Base-by-base conservation (phyloP, 2,888 invertebrate species). In the Papilio demoleus region DNA sequence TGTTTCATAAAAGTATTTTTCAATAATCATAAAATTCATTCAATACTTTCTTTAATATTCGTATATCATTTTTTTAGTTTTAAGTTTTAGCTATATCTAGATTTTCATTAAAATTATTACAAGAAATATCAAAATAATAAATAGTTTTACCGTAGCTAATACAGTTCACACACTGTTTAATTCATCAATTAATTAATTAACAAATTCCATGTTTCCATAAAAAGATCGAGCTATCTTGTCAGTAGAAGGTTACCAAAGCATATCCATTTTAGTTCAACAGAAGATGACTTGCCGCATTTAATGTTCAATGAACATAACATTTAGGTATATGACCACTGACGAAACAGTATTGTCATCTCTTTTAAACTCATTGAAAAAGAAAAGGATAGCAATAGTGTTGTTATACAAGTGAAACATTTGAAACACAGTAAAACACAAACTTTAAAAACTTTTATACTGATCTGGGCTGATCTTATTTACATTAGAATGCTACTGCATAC, bases 201-300 rank as follows among this genome's bases (percentile, higher is more conserved):
- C n/a, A 59, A 63, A 68, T 58, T 45, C 34, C 56, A 38, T 11
- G 22, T 34, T 58, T 34, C 36, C 58, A 19, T 58, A 63, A 27
- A 36, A 17, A 63, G 63, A 4, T 36, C 4, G 34, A 8, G 14
- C 47, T 47, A 47, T 50, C 47, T 64, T 22, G 27, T 45, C 14
- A 58, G 9, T 12, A 40, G 62, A 22, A 34, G 59, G 59, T 60
- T 59, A 59, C 40, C 64, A 38, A 36, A 56, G 62, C 42, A 63
- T 45, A 9, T 14, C 62, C 67, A 58, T 68, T 68, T 68, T 68
- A 31, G 63, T 68, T 40, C 8, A 2, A 45, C 59, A 22, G 64
- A 64, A 64, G 59, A 68, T 19, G 59, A 68, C 68, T 68, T 59
- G 47, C 64, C 19, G 19, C 22, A 60, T 64, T 68, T 68, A 64